phyloP scores from a whole-genome alignment of 2,797 vertebrate species.

The Spinibarbus caldwelli region DNA sequence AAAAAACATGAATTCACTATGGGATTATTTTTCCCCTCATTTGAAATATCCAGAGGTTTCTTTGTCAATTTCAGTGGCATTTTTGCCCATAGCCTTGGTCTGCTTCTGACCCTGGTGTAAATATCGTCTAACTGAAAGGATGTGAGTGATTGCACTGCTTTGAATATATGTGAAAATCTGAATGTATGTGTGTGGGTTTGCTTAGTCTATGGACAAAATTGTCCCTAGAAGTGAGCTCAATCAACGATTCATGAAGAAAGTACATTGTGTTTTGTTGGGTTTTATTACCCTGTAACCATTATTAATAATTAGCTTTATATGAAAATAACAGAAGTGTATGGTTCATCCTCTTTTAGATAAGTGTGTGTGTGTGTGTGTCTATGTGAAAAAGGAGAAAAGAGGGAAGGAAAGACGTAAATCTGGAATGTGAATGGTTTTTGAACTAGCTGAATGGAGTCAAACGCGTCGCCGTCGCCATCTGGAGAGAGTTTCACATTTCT shows the following conservation, averaged over 20 bases:
- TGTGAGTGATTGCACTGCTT: background rate
- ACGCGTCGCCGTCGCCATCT: constrained; percentile 58
- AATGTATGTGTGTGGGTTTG: background rate
- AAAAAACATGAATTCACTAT: background rate
- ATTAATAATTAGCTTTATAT: background rate
- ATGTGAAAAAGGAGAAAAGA: background rate
- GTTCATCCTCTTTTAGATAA: background rate
- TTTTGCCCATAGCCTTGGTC: background rate
- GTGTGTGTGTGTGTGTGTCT: background rate
- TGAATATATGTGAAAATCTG: background rate
- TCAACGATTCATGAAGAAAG: background rate
- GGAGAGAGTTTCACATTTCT: constrained; percentile 71
- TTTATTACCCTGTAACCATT: background rate
- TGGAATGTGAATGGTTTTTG: constrained; percentile 55
- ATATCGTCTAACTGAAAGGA: background rate
- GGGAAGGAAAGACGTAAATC: constrained; percentile 23
- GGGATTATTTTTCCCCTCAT: background rate
- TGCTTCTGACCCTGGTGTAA: background rate
- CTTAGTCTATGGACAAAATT: background rate
- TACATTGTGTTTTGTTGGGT: background rate
- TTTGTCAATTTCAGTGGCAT: background rate
- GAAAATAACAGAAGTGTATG: background rate
- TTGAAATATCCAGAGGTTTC: background rate
- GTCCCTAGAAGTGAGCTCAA: background rate
- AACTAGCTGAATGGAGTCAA: constrained; percentile 57